Percentiles rank a stretch among this genome's conserved stretches.
Conservation (phyloP, 2,797 vertebrate genomes). For the Kryptolebias ocellatus region DNA sequence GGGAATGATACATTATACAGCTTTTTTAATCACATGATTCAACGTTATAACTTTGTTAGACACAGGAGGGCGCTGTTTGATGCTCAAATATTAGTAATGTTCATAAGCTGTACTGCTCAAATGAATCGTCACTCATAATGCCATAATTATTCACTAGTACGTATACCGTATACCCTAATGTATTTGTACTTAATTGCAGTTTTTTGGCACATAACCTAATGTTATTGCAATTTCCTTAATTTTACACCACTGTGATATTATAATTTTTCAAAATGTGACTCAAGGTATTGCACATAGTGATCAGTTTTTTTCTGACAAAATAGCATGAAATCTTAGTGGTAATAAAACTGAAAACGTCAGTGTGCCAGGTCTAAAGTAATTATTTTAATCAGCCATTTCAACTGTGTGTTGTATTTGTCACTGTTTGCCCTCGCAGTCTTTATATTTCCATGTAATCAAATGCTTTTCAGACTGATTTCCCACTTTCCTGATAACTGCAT, state of each 20-base stretch:
- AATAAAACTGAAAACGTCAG: not conserved
- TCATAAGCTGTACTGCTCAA: too few species aligned
- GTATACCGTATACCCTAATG: too few species aligned
- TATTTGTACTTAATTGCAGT: too few species aligned
- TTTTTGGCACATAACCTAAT: too few species aligned
- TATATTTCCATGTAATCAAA: constrained; percentile 13
- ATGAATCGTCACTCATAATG: too few species aligned
- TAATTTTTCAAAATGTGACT: too few species aligned
- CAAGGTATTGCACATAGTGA: not conserved
- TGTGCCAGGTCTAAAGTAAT: not conserved
- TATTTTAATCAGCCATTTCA: not conserved
- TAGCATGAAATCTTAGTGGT: not conserved
- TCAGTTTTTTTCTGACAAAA: not conserved
- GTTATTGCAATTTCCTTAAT: too few species aligned
- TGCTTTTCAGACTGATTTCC: constrained; percentile 32
- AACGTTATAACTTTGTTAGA: constrained; percentile 15
- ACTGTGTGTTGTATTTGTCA: constrained; percentile 11
- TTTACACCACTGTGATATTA: too few species aligned
- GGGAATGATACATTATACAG: not conserved
- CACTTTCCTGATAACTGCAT: constrained; percentile 22
- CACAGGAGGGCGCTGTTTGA: constrained; percentile 60
- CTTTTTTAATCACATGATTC: not conserved
- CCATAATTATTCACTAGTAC: too few species aligned
- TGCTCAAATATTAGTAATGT: not conserved
- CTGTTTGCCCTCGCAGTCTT: too few species aligned